phyloP scores from a whole-genome alignment of 2,113 vertebrate species.

The Murina feae region DNA sequence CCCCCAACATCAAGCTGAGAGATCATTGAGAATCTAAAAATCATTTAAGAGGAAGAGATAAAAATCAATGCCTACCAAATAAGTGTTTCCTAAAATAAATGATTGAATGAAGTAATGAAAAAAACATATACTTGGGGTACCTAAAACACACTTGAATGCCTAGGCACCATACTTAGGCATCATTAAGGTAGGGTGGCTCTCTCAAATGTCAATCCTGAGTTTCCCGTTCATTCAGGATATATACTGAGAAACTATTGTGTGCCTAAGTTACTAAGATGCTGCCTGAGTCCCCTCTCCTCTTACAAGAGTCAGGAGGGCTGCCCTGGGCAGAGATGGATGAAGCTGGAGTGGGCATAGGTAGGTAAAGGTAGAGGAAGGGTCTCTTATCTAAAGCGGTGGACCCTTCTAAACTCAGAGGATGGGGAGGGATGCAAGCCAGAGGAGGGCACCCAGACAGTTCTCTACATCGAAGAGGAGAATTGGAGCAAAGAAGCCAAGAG shows the following conservation, averaged over 20 bases:
- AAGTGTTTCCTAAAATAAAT: not conserved
- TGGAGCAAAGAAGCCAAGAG: not conserved
- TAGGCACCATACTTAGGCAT: not conserved
- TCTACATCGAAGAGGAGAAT: not conserved
- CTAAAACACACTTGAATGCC: not conserved
- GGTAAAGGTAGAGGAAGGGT: not conserved
- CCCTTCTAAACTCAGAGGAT: not conserved
- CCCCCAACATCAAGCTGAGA: not conserved
- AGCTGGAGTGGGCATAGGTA: not conserved
- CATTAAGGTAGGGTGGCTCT: not conserved
- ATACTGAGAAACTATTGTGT: not conserved
- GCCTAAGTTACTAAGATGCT: not conserved
- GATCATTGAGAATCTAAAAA: not conserved
- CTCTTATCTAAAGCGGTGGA: not conserved
- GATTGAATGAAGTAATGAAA: not conserved
- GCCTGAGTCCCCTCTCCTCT: not conserved
- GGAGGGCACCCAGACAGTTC: not conserved
- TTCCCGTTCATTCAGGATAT: not conserved
- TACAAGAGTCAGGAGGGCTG: not conserved
- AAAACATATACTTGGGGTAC: not conserved
- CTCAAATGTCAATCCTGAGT: not conserved
- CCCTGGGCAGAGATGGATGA: not conserved
- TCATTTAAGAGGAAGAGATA: not conserved
- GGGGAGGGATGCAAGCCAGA: not conserved
- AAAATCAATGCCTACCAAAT: not conserved